Conservation (phyloP, 2,113 vertebrate species). For the Limnothrissa miodon region DNA sequence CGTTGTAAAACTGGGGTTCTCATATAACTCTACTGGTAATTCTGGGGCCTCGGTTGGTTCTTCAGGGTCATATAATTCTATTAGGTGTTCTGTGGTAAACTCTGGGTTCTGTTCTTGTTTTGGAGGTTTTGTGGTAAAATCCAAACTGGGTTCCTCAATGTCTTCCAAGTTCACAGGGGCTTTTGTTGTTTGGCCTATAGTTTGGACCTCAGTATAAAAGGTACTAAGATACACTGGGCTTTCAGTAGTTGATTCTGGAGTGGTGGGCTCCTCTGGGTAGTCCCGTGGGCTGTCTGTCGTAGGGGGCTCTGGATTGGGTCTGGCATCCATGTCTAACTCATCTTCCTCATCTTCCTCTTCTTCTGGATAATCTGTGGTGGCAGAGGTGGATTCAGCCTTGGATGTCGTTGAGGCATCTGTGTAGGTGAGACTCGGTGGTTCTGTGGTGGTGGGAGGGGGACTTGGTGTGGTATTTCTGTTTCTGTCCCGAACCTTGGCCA, state of each 20-base stretch:
- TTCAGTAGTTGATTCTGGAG: not conserved
- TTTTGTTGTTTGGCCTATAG: constrained; percentile 65
- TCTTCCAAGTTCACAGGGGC: not conserved
- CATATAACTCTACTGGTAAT: no score
- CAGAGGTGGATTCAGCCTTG: not conserved
- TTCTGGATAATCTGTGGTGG: not conserved
- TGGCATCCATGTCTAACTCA: not conserved
- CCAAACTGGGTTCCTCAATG: not conserved
- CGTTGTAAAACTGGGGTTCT: not conserved
- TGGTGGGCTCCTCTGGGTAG: not conserved
- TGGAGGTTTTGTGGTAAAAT: not conserved
- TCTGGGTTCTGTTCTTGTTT: no score
- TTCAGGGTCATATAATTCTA: not conserved
- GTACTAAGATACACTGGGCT: not conserved
- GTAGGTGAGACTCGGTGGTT: not conserved
- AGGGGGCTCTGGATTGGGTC: constrained; percentile 20
- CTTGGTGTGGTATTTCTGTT: constrained; percentile 59
- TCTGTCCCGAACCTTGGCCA: constrained; percentile 83
- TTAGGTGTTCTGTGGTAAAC: not conserved
- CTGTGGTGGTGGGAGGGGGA: constrained; percentile 43
- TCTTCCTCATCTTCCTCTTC: not conserved
- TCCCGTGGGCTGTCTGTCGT: constrained; percentile 13
- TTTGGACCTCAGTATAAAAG: not conserved
- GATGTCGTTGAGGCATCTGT: not conserved
- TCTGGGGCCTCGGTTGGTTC: not conserved